These are phyloP conservation scores for Somateria mollissima DNA, from an alignment of 2,797 vertebrate species.

Conservation along the genomic window DNA sequence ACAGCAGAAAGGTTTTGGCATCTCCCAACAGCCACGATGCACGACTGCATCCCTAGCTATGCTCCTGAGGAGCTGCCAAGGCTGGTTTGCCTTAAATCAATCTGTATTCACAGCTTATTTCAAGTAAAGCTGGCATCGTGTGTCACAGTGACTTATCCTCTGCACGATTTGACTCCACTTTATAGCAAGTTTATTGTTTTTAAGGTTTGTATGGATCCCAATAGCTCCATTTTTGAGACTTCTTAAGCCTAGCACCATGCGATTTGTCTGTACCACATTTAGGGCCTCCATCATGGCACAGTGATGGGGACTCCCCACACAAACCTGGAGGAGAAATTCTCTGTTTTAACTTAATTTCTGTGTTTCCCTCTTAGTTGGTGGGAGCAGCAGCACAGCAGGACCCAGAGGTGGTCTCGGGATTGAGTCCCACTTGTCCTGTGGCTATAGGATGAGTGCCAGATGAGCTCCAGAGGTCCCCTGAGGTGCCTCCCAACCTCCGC, in stretches of 20 bases:
- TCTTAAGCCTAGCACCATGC: neutral
- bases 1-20: neutral
- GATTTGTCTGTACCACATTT: neutral
- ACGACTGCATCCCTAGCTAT: neutral
- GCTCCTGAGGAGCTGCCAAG: neutral
- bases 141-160: neutral
- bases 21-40: rapidly evolving
- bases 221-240: neutral
- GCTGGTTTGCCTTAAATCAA: neutral
- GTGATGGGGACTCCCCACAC: rapidly evolving
- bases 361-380: neutral
- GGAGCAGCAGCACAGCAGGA: neutral
- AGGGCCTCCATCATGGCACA: neutral
- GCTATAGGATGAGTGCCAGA: rapidly evolving
- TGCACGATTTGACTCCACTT: neutral
- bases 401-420: neutral
- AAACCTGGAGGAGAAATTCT: neutral
- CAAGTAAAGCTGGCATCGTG: neutral
- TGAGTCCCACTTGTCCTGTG: no score
- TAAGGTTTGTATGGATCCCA: neutral
- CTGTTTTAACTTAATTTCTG: neutral
- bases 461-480: neutral
- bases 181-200: neutral
- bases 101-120: neutral
- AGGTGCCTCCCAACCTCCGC: neutral